Percentiles rank a stretch among this genome's conserved stretches.
phyloP scores from a whole-genome alignment of 2,888 invertebrate species.

The Eugnorisma glareosa region DNA sequence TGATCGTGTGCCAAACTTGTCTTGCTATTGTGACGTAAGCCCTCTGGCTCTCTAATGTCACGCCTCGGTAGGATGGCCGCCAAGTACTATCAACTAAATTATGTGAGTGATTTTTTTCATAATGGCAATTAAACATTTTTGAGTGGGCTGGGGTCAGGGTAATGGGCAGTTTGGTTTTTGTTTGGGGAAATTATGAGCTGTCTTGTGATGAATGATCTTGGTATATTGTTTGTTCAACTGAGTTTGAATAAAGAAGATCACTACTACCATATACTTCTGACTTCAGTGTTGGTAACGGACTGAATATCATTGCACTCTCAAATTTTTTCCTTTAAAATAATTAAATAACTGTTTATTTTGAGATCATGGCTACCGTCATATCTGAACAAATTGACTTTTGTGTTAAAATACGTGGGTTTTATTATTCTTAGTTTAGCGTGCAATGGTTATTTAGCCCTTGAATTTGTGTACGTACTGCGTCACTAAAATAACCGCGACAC shows the following conservation, averaged over 20 bases:
- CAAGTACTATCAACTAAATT: constrained; percentile 49
- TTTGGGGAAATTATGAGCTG: background rate
- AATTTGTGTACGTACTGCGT: background rate
- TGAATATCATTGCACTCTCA: too few relatives aligned
- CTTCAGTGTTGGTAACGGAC: too few relatives aligned
- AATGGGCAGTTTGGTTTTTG: constrained; percentile 22
- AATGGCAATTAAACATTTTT: constrained; percentile 27
- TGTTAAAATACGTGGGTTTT: too few relatives aligned
- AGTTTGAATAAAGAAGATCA: too few relatives aligned
- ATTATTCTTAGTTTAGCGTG: too few relatives aligned
- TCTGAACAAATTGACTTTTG: too few relatives aligned
- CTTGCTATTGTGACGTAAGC: constrained; percentile 49
- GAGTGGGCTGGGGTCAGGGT: constrained; percentile 19
- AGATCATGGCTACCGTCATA: too few relatives aligned
- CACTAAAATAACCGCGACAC: background rate
- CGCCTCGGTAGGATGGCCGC: constrained; percentile 43
- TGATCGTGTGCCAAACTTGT: constrained; percentile 65
- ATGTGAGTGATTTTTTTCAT: constrained; percentile 9
- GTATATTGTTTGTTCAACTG: background rate
- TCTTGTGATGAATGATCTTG: background rate
- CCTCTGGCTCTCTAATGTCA: constrained; percentile 43
- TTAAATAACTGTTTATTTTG: too few relatives aligned
- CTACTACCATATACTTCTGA: too few relatives aligned
- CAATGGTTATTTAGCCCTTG: background rate
- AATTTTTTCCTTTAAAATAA: too few relatives aligned